phyloP scores from a whole-genome alignment of 2,797 vertebrate species.

The Thaleichthys pacificus region DNA sequence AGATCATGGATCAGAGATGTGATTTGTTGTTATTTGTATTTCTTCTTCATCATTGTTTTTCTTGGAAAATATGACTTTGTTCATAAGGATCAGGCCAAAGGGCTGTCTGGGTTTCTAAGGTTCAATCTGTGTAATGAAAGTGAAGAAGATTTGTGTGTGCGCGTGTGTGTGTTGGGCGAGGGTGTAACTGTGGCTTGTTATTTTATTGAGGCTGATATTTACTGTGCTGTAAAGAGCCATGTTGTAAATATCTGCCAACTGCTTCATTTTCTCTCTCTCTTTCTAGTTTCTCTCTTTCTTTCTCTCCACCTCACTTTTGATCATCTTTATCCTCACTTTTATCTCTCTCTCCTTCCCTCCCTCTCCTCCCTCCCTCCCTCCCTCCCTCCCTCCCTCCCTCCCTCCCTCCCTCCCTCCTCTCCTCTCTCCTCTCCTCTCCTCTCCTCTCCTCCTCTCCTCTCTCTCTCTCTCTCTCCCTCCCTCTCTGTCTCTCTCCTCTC shows the following conservation, averaged over 20 bases:
- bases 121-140: constrained; percentile 18
- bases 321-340: background rate
- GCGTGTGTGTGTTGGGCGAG: background rate
- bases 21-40: constrained; percentile 1
- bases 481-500: too few species aligned
- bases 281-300: background rate
- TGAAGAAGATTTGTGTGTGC: background rate
- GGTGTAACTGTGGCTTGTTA: background rate
- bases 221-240: constrained; percentile 12
- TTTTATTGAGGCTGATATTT: background rate
- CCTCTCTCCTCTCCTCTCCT: background rate
- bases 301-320: background rate
- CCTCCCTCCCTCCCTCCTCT: too few species aligned
- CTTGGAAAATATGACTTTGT: constrained; percentile 2
- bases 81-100: constrained; percentile 18
- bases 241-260: background rate
- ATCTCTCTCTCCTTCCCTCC: background rate
- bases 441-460: background rate
- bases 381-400: constrained; percentile 17
- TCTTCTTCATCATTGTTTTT: background rate
- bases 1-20: background rate
- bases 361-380: too few species aligned
- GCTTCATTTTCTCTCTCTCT: background rate
- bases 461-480: constrained; percentile 1
- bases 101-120: constrained; percentile 18